Conservation (phyloP, 2,797 vertebrate species). For the Hyperoplus immaculatus region DNA sequence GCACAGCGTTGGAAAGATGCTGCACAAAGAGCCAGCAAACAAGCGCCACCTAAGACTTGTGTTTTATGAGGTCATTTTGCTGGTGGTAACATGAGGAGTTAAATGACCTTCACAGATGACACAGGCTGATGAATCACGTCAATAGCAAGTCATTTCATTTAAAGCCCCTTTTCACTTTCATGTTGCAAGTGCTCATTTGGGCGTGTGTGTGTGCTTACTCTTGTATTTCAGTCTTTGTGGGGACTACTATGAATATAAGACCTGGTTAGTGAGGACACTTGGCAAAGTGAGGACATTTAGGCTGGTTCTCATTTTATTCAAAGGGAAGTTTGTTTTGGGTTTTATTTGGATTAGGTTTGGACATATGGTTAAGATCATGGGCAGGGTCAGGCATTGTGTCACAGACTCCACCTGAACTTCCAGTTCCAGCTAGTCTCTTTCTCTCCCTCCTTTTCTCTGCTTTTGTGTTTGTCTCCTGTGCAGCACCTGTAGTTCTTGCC, state of each 20-base stretch:
- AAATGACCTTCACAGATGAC: conserved; percentile 23
- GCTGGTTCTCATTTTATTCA: not conserved
- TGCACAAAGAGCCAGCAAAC: conserved; percentile 29
- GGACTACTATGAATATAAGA: not conserved
- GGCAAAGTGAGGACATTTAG: not conserved
- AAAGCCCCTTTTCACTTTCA: conserved; percentile 6
- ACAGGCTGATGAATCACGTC: conserved; percentile 25
- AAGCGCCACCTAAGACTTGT: conserved; percentile 30
- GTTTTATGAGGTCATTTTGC: conserved; percentile 19
- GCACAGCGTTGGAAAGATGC: conserved; percentile 25
- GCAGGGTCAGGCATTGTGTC: not conserved
- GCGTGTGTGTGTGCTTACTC: not conserved
- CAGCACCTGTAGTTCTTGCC: too few relatives aligned
- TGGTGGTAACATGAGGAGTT: conserved; percentile 4
- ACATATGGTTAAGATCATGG: not conserved
- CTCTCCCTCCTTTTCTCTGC: too few relatives aligned
- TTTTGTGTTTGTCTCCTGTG: too few relatives aligned
- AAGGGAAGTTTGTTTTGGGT: not conserved
- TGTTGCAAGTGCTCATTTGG: conserved; percentile 7
- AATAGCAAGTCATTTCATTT: conserved; percentile 7
- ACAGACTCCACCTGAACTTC: too few relatives aligned
- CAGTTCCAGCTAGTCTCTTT: too few relatives aligned
- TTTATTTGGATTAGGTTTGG: not conserved
- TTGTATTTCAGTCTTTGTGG: conserved; percentile 1
- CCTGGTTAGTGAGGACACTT: not conserved